Percentiles rank a stretch among this genome's conserved stretches.
Conservation (phyloP, 2,888 invertebrate species). For the Alviniconcha strummeri region DNA sequence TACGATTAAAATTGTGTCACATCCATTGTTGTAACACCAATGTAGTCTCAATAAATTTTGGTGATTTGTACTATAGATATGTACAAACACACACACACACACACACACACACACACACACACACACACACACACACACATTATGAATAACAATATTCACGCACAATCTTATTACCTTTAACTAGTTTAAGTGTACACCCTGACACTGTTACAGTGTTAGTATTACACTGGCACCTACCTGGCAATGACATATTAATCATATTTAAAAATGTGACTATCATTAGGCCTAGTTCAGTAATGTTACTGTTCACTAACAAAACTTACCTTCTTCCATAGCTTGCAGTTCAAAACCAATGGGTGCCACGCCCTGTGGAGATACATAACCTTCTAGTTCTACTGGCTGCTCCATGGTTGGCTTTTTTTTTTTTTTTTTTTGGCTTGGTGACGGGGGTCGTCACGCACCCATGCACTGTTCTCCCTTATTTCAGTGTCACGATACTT, state of each 20-base stretch:
- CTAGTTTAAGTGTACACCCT: too few species aligned
- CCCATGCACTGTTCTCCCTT: neutral
- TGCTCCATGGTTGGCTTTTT: constrained; percentile 19
- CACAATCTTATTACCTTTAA: too few species aligned
- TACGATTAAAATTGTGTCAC: too few species aligned
- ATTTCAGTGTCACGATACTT: neutral
- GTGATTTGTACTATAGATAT: neutral
- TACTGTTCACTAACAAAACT: neutral
- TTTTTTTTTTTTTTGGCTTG: neutral
- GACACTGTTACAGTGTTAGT: too few species aligned
- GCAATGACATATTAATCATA: too few species aligned
- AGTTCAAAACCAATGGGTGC: constrained; percentile 48
- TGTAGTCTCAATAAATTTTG: too few species aligned
- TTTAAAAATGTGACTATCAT: too few species aligned
- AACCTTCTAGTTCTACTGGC: constrained; percentile 24
- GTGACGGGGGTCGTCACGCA: neutral
- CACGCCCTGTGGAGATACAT: constrained; percentile 28
- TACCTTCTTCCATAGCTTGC: constrained; percentile 23
- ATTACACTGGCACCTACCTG: too few species aligned
- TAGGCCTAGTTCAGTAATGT: too few species aligned
- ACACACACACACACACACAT: constrained; percentile 2
- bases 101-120: constrained; percentile 6
- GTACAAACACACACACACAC: constrained; percentile 7
- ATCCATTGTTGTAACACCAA: too few species aligned
- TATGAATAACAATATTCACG: too few species aligned